Evolutionary conservation across 2,113 vertebrate species (phyloP).

Genomic region (Phoxinus phoxinus): DNA sequence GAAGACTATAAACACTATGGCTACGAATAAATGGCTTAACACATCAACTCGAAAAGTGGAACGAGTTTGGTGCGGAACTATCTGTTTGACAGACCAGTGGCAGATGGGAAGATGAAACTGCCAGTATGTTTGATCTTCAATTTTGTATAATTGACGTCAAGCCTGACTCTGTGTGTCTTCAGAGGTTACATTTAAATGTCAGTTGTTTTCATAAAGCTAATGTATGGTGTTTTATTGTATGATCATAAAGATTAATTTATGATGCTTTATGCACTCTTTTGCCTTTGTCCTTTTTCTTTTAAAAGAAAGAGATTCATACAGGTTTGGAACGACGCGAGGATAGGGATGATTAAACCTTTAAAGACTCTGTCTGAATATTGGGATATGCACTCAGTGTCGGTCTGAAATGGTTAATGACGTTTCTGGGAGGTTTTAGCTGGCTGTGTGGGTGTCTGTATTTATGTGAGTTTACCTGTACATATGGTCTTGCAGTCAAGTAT

Average conservation of each 20-base stretch:
- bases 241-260: no score
- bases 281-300: not conserved
- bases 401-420: not conserved
- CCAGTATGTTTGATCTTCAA: not conserved
- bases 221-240: no score
- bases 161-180: no score
- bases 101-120: not conserved
- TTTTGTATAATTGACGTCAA: no score
- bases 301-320: not conserved
- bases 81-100: not conserved
- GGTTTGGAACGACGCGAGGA: not conserved
- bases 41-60: not conserved
- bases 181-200: no score
- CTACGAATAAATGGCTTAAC: not conserved
- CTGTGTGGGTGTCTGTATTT: slow-evolving; percentile 35
- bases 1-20: not conserved
- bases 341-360: not conserved
- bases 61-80: not conserved
- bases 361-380: not conserved
- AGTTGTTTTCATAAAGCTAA: not conserved
- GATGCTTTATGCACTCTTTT: no score
- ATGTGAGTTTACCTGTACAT: slow-evolving; percentile 63
- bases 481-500: slow-evolving; percentile 64
- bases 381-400: not conserved
- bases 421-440: not conserved